phyloP scores from a whole-genome alignment of 2,888 invertebrate species.

The Tenthredo mesomela region DNA sequence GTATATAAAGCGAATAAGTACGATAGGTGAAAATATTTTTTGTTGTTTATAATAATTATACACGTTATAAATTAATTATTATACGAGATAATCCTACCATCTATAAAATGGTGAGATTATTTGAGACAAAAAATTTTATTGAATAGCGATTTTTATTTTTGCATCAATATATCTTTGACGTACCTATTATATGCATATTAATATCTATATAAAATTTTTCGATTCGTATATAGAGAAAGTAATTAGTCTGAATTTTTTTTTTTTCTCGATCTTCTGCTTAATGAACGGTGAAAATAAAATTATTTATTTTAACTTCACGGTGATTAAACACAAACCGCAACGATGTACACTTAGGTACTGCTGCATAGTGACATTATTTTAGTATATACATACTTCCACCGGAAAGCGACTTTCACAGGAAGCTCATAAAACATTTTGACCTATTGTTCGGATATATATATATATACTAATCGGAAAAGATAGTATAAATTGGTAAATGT shows the following conservation, averaged over 20 bases:
- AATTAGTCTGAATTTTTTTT: not conserved
- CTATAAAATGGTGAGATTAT: not conserved
- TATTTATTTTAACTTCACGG: not conserved
- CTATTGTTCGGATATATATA: slow-evolving; percentile 34
- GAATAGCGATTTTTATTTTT: not conserved
- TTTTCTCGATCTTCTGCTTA: not conserved
- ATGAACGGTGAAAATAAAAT: slow-evolving; percentile 5
- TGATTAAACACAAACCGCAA: not conserved
- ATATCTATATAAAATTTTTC: not conserved
- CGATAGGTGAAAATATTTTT: not conserved
- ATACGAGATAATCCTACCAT: not conserved
- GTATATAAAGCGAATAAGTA: not conserved
- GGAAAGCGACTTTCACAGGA: slow-evolving; percentile 49
- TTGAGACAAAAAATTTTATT: not conserved
- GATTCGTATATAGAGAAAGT: not conserved
- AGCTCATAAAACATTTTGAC: slow-evolving; percentile 25
- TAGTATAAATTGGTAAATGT: slow-evolving; percentile 13
- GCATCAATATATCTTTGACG: not conserved
- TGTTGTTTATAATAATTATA: not conserved
- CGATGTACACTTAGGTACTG: not conserved
- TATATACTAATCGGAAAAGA: not conserved
- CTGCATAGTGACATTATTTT: slow-evolving; percentile 41
- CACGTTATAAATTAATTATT: not conserved
- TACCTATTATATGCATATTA: not conserved
- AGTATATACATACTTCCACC: slow-evolving; percentile 2